phyloP scores from a whole-genome alignment of 2,888 invertebrate species.

The Eristalis pertinax region DNA sequence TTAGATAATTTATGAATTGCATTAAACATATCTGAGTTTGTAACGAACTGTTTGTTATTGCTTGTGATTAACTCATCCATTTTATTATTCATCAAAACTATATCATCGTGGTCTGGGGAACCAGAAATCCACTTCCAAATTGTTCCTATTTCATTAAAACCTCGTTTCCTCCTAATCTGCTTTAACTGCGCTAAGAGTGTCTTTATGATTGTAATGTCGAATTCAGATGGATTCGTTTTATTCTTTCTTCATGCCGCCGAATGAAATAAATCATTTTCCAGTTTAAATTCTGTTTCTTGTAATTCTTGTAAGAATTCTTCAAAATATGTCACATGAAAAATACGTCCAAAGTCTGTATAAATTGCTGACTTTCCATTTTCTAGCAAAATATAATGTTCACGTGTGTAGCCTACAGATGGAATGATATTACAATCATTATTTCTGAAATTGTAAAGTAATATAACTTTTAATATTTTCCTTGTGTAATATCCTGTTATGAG shows the following conservation, averaged over 20 bases:
- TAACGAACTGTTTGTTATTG: too few relatives aligned
- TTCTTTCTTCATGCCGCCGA: neutral
- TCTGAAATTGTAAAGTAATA: slow-evolving; percentile 11
- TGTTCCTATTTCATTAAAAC: too few relatives aligned
- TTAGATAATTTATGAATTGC: neutral
- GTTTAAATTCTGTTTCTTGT: slow-evolving; percentile 3
- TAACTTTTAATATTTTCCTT: slow-evolving; percentile 16
- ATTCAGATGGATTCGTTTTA: neutral
- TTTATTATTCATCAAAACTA: too few relatives aligned
- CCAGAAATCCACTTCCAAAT: too few relatives aligned
- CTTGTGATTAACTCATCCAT: too few relatives aligned
- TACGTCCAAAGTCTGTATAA: slow-evolving; percentile 18
- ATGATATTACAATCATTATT: neutral
- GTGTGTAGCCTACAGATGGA: slow-evolving; percentile 20
- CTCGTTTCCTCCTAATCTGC: too few relatives aligned
- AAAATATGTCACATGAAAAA: too few relatives aligned
- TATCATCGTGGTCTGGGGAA: too few relatives aligned
- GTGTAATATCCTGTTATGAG: neutral
- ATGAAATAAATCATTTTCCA: too few relatives aligned
- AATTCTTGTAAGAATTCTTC: too few relatives aligned
- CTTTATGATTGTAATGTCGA: neutral
- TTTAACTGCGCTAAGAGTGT: slow-evolving; percentile 7
- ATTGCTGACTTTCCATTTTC: slow-evolving; percentile 26
- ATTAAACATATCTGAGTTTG: neutral
- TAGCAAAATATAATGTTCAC: slow-evolving; percentile 33